These are phyloP conservation scores for Lycaena phlaeas DNA, from an alignment of 2,888 invertebrate genomes.

Conservation along the genomic window DNA sequence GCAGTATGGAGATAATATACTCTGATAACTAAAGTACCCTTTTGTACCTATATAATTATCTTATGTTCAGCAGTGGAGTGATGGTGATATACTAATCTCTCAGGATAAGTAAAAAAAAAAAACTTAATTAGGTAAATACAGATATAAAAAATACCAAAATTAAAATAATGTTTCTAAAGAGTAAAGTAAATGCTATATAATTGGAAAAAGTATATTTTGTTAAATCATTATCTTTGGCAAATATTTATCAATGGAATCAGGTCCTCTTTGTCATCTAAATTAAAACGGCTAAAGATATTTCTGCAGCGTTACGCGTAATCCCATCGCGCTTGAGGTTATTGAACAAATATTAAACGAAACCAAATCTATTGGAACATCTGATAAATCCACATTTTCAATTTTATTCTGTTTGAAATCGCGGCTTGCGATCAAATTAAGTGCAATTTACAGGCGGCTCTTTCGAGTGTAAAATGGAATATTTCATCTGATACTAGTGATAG, in stretches of 20 bases:
- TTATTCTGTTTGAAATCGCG: constrained; percentile 24
- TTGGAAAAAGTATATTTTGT: too few species aligned
- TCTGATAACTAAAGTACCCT: too few species aligned
- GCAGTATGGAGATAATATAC: too few species aligned
- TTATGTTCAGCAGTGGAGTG: too few species aligned
- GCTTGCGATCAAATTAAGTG: constrained; percentile 27
- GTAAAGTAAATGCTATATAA: too few species aligned
- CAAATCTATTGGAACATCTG: constrained; percentile 17
- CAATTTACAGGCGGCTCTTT: constrained; percentile 22
- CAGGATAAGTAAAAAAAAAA: too few species aligned
- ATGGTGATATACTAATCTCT: too few species aligned
- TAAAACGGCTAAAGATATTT: neutral
- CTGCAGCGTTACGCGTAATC: too few species aligned
- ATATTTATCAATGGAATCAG: constrained; percentile 5
- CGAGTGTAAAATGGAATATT: constrained; percentile 24
- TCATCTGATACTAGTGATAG: constrained; percentile 10
- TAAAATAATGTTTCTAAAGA: too few species aligned
- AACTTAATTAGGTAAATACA: too few species aligned
- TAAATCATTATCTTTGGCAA: neutral
- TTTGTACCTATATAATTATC: too few species aligned
- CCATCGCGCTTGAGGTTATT: neutral
- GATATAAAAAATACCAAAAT: too few species aligned
- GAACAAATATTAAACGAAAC: constrained; percentile 16
- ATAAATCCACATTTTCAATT: constrained; percentile 29
- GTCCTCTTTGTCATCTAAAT: constrained; percentile 2